phyloP scores from a whole-genome alignment of 1,140 invertebrate genomes.

The Euborellia annulipes region DNA sequence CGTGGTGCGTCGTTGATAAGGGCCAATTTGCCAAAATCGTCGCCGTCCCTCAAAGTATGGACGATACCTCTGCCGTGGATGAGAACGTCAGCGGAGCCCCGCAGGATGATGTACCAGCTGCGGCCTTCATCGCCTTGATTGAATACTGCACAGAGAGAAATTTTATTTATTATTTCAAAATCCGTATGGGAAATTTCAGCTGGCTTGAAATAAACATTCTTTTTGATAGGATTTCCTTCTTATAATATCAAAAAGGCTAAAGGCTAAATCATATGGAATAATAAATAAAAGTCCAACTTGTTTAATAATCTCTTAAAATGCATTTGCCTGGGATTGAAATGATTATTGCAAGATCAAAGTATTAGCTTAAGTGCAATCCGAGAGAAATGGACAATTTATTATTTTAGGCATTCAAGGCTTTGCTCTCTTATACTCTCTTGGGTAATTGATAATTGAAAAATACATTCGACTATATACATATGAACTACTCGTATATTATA shows the following conservation, averaged over 20 bases:
- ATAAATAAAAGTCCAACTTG: background rate
- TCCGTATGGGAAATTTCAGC: too few species aligned
- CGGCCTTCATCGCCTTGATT: constrained; percentile 80
- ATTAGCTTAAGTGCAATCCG: too few species aligned
- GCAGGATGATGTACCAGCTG: constrained; percentile 76
- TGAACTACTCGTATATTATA: too few species aligned
- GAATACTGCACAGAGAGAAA: constrained; percentile 45
- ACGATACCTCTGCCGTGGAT: constrained; percentile 77
- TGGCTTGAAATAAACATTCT: background rate
- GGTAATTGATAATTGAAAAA: too few species aligned
- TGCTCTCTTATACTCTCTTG: too few species aligned
- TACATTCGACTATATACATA: too few species aligned
- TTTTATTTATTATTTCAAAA: background rate
- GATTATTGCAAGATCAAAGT: too few species aligned
- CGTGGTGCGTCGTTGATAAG: constrained; percentile 76
- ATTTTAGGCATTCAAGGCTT: too few species aligned
- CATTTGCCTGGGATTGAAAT: background rate
- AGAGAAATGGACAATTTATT: too few species aligned
- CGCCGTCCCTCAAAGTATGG: constrained; percentile 66
- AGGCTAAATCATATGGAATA: background rate
- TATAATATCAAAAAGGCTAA: background rate
- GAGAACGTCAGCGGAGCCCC: constrained; percentile 71
- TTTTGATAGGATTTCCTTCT: background rate
- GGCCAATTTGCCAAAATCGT: constrained; percentile 80
- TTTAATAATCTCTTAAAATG: background rate